Percentiles rank a stretch among this genome's conserved stretches.
Conservation (phyloP, 2,113 vertebrate species). For the Aldabrachelys gigantea region DNA sequence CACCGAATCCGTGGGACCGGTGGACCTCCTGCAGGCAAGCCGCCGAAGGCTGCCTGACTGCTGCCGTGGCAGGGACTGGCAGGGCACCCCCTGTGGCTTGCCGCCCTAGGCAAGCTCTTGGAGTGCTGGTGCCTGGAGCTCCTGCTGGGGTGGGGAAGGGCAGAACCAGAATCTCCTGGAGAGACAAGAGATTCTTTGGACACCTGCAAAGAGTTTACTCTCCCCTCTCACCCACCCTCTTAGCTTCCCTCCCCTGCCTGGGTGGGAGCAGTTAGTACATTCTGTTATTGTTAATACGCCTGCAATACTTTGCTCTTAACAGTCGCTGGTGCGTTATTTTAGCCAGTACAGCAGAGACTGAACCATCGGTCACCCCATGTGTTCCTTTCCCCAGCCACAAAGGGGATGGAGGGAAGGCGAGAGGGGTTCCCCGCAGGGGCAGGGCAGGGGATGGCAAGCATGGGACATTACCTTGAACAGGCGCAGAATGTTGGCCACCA, state of each 20-base stretch:
- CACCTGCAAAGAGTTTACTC: neutral
- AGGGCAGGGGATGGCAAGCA: too few species aligned
- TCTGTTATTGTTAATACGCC: constrained; percentile 42
- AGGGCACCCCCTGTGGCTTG: too few species aligned
- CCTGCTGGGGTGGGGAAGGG: neutral
- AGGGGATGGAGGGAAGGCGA: constrained; percentile 25
- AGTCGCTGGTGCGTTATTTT: constrained; percentile 16
- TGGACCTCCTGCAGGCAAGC: too few species aligned
- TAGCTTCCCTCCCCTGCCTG: neutral
- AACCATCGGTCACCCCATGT: constrained; percentile 66
- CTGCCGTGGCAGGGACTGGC: too few species aligned
- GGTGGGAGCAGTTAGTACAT: constrained; percentile 3
- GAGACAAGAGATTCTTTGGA: constrained; percentile 29
- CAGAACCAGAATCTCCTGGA: constrained; percentile 5
- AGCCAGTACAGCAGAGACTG: constrained; percentile 58
- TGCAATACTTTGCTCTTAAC: constrained; percentile 33
- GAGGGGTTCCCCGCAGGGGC: neutral
- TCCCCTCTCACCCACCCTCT: neutral
- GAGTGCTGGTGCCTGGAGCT: too few species aligned
- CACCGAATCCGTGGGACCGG: too few species aligned
- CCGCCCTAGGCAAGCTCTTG: too few species aligned
- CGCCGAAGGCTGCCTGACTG: too few species aligned
- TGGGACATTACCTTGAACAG: constrained; percentile 90
- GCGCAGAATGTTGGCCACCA: constrained; percentile 97
- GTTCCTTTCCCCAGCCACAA: constrained; percentile 54